Evolutionary conservation across 2,888 invertebrate species (phyloP), one percentile per base, ranked within the genome.

Genomic region (Drosophila koepferae): DNA sequence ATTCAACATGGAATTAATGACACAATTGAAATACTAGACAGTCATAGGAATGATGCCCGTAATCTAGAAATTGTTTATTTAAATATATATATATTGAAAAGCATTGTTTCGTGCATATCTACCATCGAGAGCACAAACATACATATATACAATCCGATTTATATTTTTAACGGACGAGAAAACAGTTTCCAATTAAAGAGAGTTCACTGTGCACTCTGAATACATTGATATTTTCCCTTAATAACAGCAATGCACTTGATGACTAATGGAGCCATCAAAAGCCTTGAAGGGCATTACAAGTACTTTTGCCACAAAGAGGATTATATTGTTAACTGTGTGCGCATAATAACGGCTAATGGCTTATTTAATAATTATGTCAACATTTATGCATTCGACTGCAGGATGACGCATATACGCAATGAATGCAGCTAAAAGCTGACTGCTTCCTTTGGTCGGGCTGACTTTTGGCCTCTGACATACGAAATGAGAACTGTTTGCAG

Each of bases 401-500:
- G 43, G 44, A 54, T 63, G 20, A 53, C 60, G 66, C 66, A 66
- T 79, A 28, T 28, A 62, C 76, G 72, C 46, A 68, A 62, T 63
- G 49, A 51, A 28, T 20, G 34, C 40, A 34, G 23, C 14, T 3
- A 20, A 59, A 49, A 36, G 40, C 28, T 58, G 53, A 20, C 36
- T 40, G 31, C 36, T 20, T 12, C 23, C 44, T 61, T 46, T 34
- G 20, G 10, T 14, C 20, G 49, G n/a, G 18, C 23, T 59, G 59
- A 41, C 36, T 48, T 55, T 60, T 53, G 56, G 28, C 31, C 20
- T 3, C 3, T 18, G 41, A 63, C 61, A 55, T 72, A 36, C 58
- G 58, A 73, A 71, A 71, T 80, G 64, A 64, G 65, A 74, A 60
- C 77, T 80, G 86, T 72, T 68, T 71, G 56, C 75, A 74, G 58